Base-by-base conservation (phyloP, 2,797 vertebrate species). In the Odontamblyopus lacepedii region DNA sequence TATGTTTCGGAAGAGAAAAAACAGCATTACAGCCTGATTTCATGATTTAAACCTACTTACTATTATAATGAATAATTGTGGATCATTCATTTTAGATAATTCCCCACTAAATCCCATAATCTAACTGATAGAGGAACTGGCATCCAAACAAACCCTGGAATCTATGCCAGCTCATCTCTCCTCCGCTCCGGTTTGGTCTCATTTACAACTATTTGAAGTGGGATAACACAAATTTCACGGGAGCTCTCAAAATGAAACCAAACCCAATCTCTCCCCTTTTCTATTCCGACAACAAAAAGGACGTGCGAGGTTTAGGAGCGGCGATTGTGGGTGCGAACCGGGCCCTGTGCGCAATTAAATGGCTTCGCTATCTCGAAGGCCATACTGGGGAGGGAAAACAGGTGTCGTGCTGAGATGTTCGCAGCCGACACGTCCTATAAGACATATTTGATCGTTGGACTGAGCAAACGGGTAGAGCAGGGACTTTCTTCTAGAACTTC, bases 201-300 rank as follows among this genome's bases (percentile, higher is more conserved):
- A 38, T 83, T 85, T 86, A 78, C 78, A 75, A 80, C 74, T 76
- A 79, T 88, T 83, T 82, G 63, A 73, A 15, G 75, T 18, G 65
- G 78, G 77, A 89, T 82, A 72, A 79, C 78, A 78, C 59, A 16
- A 79, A 84, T 85, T 86, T 84, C 78, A 86, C 38, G 16, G 73
- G 27, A 76, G 72, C 60, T 30, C 74, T 80, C 16, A 57, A 0
- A 75, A 77, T 73, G 60, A 79, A 83, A 76, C 57, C 57, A 60
- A 2, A n/a, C 18, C 3, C 38, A 15, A 41, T 64, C 38, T 15
- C 23, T 65, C 13, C 9, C 6, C 32, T 41, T 44, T 55, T 57
- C 23, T 60, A 16, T 72, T 75, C 70, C 63, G 77, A 78, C 76
- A 71, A 80, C 60, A 83, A 77, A 77, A 76, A 71, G 27, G n/a